Evolutionary conservation across 2,888 invertebrate genomes (phyloP), one percentile per base, ranked within the genome.

Genomic region (Tenthredo notha): DNA sequence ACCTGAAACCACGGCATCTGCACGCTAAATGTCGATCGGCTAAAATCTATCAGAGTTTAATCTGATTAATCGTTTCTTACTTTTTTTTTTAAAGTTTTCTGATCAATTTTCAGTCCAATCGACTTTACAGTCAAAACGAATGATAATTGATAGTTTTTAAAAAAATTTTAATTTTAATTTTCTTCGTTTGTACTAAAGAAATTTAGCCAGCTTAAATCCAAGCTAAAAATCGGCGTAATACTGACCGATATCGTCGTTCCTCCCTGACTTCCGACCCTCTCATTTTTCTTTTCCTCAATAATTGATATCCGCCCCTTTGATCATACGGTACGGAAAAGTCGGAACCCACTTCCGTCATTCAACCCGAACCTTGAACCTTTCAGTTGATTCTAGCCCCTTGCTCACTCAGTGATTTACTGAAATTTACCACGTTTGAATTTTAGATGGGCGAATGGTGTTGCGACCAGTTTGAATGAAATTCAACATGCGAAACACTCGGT

Each of bases 271-370:
- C 21, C 21, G 40, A 74, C 72, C 12, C 21, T 43, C 43, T 43
- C 40, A 74, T 40, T 37, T 72, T 72, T 43, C 43, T 74, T 43
- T 15, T 74, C 21, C 10, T 43, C 72, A 74, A 74, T 74, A 43
- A 74, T 74, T 43, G 72, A 43, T 29, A 25, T 40, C 72, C 72
- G 72, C 43, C 21, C 21, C 72, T 74, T 74, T 74, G 72, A 74
- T 74, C 72, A 12, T 74, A 43, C 12, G 40, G 21, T 6, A 37
- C 6, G 43, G 43, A 74, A 74, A 74, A 43, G 21, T 43, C 72
- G n/a, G 43, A 74, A 74, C n/a, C 72, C 43, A 74, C 72, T 74
- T 43, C 72, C 72, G 72, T 74, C 72, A 74, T 74, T 21, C 43
- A 43, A 15, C 18, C 9, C 9, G 15, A 72, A 72, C 37, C 37